Conservation (phyloP, 1,140 invertebrate species). For the Papilio xuthus region DNA sequence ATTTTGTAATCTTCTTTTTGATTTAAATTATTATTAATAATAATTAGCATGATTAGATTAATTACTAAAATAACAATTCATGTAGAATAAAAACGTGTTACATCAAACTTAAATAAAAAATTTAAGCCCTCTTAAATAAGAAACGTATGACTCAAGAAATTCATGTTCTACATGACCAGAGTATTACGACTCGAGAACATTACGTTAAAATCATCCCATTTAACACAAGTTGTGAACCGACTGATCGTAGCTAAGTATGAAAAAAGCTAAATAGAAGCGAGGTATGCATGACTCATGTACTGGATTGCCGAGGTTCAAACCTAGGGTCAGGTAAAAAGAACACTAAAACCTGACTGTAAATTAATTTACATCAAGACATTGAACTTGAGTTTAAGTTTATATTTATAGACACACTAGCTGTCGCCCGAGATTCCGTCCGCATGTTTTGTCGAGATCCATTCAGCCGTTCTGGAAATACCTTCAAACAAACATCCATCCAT, state of each 20-base stretch:
- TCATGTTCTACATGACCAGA: neutral
- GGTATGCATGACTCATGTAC: slow-evolving; percentile 9
- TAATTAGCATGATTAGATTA: too few species aligned
- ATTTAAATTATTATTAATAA: too few species aligned
- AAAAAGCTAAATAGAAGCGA: slow-evolving; percentile 16
- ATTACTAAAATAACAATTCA: too few species aligned
- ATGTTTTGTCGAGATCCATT: too few species aligned
- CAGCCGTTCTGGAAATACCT: too few species aligned
- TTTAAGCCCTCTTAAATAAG: too few species aligned
- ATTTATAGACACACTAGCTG: neutral
- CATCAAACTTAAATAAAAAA: too few species aligned
- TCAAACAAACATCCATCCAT: too few species aligned
- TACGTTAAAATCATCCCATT: neutral
- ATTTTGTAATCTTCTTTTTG: too few species aligned
- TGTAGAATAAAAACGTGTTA: too few species aligned
- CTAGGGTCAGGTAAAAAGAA: slow-evolving; percentile 8
- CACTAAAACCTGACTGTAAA: slow-evolving; percentile 6
- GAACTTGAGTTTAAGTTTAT: slow-evolving; percentile 3
- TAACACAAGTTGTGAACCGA: neutral
- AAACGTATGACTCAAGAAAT: neutral
- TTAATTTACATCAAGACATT: slow-evolving; percentile 10
- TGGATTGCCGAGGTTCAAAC: slow-evolving; percentile 17
- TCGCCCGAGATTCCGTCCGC: too few species aligned
- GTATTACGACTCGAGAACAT: neutral
- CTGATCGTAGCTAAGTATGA: slow-evolving; percentile 1